These are phyloP conservation scores for Ericerus pela DNA, from an alignment of 1,140 invertebrate genomes.

Conservation along the genomic window DNA sequence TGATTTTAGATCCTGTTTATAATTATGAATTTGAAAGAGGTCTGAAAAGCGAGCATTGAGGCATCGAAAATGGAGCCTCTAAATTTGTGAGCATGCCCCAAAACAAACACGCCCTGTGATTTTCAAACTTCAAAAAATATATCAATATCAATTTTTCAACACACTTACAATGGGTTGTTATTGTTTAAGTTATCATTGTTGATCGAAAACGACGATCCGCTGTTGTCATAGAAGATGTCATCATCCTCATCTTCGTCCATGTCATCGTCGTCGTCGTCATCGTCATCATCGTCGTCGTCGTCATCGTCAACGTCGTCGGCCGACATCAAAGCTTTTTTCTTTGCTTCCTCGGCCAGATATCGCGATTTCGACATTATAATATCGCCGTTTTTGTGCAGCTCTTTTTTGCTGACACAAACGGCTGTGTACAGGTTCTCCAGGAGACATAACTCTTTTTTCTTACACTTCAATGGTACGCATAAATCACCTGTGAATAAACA, in stretches of 20 bases:
- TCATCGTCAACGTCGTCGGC: conserved; percentile 47
- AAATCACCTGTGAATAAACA: conserved; percentile 52
- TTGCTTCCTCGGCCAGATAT: conserved; percentile 36
- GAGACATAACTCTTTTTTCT: conserved; percentile 72
- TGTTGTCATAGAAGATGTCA: conserved; percentile 20
- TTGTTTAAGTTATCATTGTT: conserved; percentile 12
- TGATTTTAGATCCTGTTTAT: no score
- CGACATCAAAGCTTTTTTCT: conserved; percentile 19
- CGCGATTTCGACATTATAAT: conserved; percentile 39
- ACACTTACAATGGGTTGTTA: neutral
- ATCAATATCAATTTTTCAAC: no score
- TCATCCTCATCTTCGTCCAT: conserved; percentile 22
- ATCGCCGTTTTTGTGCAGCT: conserved; percentile 57
- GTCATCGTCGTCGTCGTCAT: conserved; percentile 31
- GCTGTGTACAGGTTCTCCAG: conserved; percentile 72
- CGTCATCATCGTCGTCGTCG: conserved; percentile 47
- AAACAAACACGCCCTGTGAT: no score
- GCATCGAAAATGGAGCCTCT: no score
- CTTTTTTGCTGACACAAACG: conserved; percentile 72
- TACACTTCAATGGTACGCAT: conserved; percentile 70
- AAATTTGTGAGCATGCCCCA: no score
- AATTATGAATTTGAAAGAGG: no score
- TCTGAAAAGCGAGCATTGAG: no score
- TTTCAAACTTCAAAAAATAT: no score
- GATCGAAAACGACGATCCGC: conserved; percentile 15